Conservation (phyloP, 2,888 invertebrate species). For the Heterodera filipjevi region DNA sequence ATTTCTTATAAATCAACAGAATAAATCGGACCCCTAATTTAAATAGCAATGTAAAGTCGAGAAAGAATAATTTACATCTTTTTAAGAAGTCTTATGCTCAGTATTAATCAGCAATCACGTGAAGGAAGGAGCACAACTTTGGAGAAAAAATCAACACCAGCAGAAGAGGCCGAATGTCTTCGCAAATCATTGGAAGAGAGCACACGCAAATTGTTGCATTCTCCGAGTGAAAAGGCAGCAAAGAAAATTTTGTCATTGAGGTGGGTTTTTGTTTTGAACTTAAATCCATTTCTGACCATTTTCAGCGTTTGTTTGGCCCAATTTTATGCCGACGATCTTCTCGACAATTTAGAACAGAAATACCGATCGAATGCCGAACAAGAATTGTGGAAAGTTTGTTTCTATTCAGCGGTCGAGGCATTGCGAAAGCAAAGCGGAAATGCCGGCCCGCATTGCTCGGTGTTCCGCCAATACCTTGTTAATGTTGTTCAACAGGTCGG, state of each 20-base stretch:
- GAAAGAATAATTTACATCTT: no score
- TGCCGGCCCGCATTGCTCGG: conserved; percentile 13
- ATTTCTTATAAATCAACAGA: no score
- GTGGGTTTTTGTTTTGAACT: neutral
- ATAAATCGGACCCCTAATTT: no score
- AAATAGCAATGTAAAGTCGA: no score
- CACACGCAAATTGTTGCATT: neutral
- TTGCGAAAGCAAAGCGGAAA: conserved; percentile 29
- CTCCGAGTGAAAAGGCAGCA: conserved; percentile 16
- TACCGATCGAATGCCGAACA: conserved; percentile 31
- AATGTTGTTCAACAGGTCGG: conserved; percentile 25
- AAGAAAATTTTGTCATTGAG: conserved; percentile 8
- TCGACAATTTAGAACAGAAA: conserved; percentile 25
- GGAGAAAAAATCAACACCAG: neutral
- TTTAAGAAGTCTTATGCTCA: neutral
- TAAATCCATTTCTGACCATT: neutral
- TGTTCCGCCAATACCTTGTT: conserved; percentile 14
- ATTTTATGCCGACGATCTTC: conserved; percentile 22
- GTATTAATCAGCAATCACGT: neutral
- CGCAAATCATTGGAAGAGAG: neutral
- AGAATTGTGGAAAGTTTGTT: conserved; percentile 38
- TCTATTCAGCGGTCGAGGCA: conserved; percentile 38
- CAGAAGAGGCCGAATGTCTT: neutral
- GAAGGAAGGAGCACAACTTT: neutral
- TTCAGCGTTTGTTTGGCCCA: conserved; percentile 29